These are phyloP conservation scores for Sarcophaga rosellei DNA, from an alignment of 2,888 invertebrate species.

Conservation along the genomic window DNA sequence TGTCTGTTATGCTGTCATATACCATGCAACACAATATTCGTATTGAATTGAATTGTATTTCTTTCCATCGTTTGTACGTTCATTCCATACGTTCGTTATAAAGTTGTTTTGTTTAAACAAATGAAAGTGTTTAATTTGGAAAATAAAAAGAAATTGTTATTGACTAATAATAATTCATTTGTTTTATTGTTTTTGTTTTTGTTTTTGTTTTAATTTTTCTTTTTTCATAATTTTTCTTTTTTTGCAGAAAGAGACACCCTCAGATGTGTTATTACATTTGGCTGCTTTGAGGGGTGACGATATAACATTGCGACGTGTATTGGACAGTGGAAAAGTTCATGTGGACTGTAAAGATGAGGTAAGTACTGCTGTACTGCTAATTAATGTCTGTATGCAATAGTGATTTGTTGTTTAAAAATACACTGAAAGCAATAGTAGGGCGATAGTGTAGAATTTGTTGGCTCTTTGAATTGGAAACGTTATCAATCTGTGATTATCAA, in stretches of 20 bases:
- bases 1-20: constrained; percentile 56
- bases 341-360: constrained; percentile 97
- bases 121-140: constrained; percentile 59
- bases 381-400: constrained; percentile 33
- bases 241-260: constrained; percentile 94
- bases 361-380: constrained; percentile 72
- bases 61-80: constrained; percentile 28
- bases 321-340: constrained; percentile 96
- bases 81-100: constrained; percentile 28
- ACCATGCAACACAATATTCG: constrained; percentile 1
- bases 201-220: constrained; percentile 10
- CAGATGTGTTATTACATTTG: constrained; percentile 95
- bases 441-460: neutral
- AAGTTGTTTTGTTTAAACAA: constrained; percentile 50
- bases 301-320: constrained; percentile 87
- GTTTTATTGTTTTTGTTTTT: neutral
- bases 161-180: constrained; percentile 47
- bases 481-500: no score
- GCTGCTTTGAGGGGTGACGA: constrained; percentile 94
- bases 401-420: neutral
- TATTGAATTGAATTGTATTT: constrained; percentile 3
- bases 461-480: no score
- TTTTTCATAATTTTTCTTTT: constrained; percentile 37
- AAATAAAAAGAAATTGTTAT: constrained; percentile 29
- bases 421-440: neutral